Evolutionary conservation across 2,888 invertebrate genomes (phyloP).

Genomic region (Heliothis peltigera): DNA sequence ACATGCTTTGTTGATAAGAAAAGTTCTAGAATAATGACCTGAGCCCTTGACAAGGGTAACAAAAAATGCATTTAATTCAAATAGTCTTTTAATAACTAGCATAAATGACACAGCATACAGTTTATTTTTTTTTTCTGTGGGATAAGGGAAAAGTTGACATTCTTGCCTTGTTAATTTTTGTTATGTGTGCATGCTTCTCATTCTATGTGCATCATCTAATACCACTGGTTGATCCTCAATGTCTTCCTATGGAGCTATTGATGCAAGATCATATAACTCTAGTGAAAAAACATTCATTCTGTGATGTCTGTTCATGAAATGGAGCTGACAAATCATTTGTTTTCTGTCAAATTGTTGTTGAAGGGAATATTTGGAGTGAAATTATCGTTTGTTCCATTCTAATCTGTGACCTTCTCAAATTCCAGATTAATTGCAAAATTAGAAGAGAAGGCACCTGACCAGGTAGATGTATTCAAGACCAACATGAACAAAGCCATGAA

Average conservation of each 20-base stretch:
- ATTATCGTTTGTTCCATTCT: conserved; percentile 1
- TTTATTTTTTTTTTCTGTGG: background rate
- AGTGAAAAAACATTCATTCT: conserved; percentile 84
- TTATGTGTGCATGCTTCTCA: background rate
- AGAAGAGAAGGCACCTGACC: conserved; percentile 94
- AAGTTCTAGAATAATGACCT: too few relatives aligned
- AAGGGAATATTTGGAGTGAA: background rate
- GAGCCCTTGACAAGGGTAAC: too few relatives aligned
- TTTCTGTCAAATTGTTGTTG: background rate
- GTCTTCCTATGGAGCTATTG: conserved; percentile 78
- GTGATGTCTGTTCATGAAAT: conserved; percentile 86
- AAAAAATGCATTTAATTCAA: background rate
- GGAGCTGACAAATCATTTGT: conserved; percentile 74
- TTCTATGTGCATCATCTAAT: conserved; percentile 80
- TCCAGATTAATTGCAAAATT: conserved; percentile 94
- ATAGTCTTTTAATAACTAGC: background rate
- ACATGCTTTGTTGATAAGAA: too few relatives aligned
- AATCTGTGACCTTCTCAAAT: conserved; percentile 66
- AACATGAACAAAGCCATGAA: conserved; percentile 98
- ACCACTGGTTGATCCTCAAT: conserved; percentile 76
- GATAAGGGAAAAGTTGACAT: background rate
- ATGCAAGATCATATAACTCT: conserved; percentile 84
- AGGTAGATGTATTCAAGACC: conserved; percentile 96
- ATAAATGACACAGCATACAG: background rate
- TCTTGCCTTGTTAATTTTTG: background rate